Evolutionary conservation across 2,797 vertebrate species (phyloP).

Genomic region (Phalanger gymnotis): DNA sequence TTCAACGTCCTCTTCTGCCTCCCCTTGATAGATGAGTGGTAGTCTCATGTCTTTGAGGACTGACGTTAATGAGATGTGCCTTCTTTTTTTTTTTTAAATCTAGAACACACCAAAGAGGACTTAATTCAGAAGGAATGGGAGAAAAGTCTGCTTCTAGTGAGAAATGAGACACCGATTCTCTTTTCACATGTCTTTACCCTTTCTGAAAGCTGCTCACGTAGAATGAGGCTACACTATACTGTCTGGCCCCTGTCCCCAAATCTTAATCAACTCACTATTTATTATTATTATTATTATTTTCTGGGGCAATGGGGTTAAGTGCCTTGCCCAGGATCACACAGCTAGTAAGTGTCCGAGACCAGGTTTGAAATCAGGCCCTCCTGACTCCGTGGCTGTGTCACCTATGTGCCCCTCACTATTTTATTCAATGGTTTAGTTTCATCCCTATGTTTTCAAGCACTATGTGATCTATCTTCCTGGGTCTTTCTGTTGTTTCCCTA

Average conservation of each 20-base stretch:
- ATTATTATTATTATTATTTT: background rate
- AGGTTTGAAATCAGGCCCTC: background rate
- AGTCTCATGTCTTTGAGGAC: background rate
- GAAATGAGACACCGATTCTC: background rate
- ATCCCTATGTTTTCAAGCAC: background rate
- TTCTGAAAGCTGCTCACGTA: background rate
- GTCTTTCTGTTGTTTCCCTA: background rate
- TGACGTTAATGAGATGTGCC: background rate
- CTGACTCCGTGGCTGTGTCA: background rate
- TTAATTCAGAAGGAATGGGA: conserved; percentile 36
- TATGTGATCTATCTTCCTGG: background rate
- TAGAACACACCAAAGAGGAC: conserved; percentile 4
- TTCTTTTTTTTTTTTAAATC: background rate
- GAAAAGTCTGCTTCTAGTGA: conserved; percentile 28
- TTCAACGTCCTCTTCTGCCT: background rate
- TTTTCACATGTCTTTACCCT: background rate
- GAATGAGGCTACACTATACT: background rate
- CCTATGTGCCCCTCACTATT: background rate
- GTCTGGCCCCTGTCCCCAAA: background rate
- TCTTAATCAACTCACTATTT: background rate
- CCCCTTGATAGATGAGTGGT: background rate
- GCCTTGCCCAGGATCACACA: background rate
- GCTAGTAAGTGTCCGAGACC: background rate
- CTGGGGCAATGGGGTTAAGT: background rate
- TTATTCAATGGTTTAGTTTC: background rate